Base-by-base conservation (phyloP, 2,888 invertebrate species). In the Zeuzera pyrina region DNA sequence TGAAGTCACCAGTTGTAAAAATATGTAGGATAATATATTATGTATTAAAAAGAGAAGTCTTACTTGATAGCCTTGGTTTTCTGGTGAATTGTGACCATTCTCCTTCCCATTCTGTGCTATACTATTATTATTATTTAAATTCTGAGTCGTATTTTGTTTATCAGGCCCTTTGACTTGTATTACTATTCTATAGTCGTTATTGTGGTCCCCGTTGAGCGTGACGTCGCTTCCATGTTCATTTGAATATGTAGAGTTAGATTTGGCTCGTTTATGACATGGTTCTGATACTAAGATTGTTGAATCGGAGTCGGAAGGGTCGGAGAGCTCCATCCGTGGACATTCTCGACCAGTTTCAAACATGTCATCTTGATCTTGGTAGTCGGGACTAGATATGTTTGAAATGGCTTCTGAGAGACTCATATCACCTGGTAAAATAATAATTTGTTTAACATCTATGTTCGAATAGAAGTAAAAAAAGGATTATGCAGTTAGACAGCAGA, bases 231-330 rank as follows among this genome's bases (percentile, higher is more conserved):
- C 86, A 42, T 79, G 79, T 19, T 83, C 84, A 44, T 69, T 70
- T 2, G 81, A 79, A 37, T 83, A 78, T 0, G 71, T 61, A 1
- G 79, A 69, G 47, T 72, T 77, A 1, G 79, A 74, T 44, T 84
- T 84, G 36, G 72, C 78, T 5, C 79, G 70, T 34, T 79, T 87
- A 62, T 88, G 88, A 34, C 87, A 87, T 28, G 91, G 91, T 63
- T 92, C 92, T 34, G 93, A 93, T 37, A 93, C 93, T 32, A 94
- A 85, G 48, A 94, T 91, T 30, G 94, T 94, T 42, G 93, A 94
- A 71, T 94, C 94, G 50, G 93, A 93, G 81, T 94, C 94, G 67
- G 93, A 93, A 30, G 93, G 92, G 81, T 94, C 94, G 62, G 93
- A 93, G 50, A 94, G 87, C 63, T 91, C 92, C 93, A 94, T 93